A percentile compares a stretch with the other conserved stretches of the same genome.
Evolutionary conservation across 2,113 vertebrate species (phyloP).

Genomic region (Hiodon alosoides): DNA sequence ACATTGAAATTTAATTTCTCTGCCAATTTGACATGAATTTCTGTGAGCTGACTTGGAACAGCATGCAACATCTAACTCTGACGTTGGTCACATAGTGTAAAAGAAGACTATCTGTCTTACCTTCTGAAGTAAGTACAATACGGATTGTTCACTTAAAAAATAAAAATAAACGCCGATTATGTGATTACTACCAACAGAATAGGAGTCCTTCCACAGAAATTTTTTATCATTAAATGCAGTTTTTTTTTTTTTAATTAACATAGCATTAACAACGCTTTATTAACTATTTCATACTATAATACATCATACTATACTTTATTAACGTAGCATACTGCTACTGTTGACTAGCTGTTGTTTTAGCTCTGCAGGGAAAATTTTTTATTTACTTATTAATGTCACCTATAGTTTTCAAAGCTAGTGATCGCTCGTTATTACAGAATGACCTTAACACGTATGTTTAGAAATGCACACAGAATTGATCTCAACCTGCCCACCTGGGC

Average conservation of each 20-base stretch:
- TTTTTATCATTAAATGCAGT: too few relatives aligned
- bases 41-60: neutral
- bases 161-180: neutral
- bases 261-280: too few relatives aligned
- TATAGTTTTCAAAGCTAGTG: too few relatives aligned
- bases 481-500: neutral
- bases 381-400: neutral
- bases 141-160: neutral
- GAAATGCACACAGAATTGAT: neutral
- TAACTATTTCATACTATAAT: too few relatives aligned
- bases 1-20: conserved; percentile 4
- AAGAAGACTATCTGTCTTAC: conserved; percentile 14
- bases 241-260: too few relatives aligned
- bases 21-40: neutral
- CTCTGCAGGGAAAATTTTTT: neutral
- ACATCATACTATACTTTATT: too few relatives aligned
- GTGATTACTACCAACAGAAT: neutral
- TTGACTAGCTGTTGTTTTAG: too few relatives aligned
- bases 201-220: too few relatives aligned
- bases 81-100: neutral
- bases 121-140: neutral
- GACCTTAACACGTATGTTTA: neutral
- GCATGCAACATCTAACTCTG: too few relatives aligned
- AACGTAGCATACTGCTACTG: too few relatives aligned
- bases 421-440: too few relatives aligned